These are phyloP conservation scores for human (Homo sapiens) DNA, from an alignment of 2,113 vertebrate genomes.

Conservation along the genomic window DNA sequence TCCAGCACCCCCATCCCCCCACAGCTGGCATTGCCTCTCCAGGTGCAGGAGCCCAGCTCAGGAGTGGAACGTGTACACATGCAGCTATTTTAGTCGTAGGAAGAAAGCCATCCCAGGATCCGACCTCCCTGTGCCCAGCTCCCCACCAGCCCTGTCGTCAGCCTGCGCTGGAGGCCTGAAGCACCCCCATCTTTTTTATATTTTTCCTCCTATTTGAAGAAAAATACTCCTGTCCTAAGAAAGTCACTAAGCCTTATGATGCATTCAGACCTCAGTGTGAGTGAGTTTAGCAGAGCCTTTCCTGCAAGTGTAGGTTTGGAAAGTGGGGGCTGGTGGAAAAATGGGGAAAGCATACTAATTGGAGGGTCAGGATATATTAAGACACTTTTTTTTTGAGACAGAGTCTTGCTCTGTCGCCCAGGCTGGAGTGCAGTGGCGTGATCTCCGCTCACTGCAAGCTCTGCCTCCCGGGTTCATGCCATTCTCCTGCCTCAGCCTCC, in stretches of 20 bases:
- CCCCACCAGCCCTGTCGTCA: not conserved
- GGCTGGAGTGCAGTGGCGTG: rapidly evolving
- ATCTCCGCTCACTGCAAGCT: too few species aligned
- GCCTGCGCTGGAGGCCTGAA: not conserved
- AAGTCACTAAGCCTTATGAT: too few species aligned
- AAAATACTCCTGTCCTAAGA: not conserved
- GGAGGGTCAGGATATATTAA: rapidly evolving
- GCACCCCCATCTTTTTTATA: rapidly evolving
- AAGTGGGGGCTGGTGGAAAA: not conserved
- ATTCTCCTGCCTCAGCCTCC: too few species aligned
- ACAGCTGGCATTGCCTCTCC: not conserved
- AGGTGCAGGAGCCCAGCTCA: not conserved
- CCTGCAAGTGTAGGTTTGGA: not conserved
- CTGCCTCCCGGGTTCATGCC: rapidly evolving
- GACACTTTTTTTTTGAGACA: too few species aligned
- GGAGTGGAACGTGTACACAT: not conserved
- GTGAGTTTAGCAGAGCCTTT: not conserved
- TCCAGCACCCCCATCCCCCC: too few species aligned
- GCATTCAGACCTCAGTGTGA: not conserved
- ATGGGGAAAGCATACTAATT: rapidly evolving
- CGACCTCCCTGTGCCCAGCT: too few species aligned
- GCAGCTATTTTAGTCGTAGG: not conserved
- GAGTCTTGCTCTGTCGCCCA: rapidly evolving
- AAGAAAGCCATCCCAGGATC: not conserved
- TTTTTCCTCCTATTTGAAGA: not conserved